Conservation (phyloP, 2,113 vertebrate genomes). For the Vulpes vulpes region DNA sequence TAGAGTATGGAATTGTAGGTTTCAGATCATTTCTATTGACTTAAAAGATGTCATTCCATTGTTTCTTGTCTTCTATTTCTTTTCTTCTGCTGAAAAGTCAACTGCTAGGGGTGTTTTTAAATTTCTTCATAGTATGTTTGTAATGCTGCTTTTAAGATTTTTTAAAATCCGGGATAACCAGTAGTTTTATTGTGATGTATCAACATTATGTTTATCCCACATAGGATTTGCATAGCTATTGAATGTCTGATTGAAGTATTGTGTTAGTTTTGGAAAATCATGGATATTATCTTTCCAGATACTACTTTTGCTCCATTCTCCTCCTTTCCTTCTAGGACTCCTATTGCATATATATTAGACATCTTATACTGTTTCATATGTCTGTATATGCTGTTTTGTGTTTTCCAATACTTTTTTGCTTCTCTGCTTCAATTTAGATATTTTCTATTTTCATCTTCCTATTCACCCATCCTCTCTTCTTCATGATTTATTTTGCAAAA, state of each 20-base stretch:
- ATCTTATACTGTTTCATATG: background rate
- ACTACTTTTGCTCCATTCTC: background rate
- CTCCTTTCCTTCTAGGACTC: background rate
- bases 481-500: background rate
- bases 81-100: background rate
- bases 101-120: background rate
- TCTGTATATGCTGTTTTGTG: background rate
- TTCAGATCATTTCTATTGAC: background rate
- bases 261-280: background rate
- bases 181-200: background rate
- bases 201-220: background rate
- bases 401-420: background rate
- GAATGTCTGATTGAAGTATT: background rate
- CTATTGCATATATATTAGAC: background rate
- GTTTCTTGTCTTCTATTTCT: background rate
- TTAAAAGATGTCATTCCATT: background rate
- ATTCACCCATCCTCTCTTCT: background rate
- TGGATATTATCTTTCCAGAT: background rate
- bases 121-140: background rate
- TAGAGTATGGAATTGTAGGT: background rate
- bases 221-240: background rate
- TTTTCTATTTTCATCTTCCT: background rate
- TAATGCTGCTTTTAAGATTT: background rate
- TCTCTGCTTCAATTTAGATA: background rate
- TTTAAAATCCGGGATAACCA: background rate